These are phyloP conservation scores for Phacellophora camtschatica DNA, from an alignment of 30 jellyfish, hydroid and myxozoan species.

Conservation along the genomic window DNA sequence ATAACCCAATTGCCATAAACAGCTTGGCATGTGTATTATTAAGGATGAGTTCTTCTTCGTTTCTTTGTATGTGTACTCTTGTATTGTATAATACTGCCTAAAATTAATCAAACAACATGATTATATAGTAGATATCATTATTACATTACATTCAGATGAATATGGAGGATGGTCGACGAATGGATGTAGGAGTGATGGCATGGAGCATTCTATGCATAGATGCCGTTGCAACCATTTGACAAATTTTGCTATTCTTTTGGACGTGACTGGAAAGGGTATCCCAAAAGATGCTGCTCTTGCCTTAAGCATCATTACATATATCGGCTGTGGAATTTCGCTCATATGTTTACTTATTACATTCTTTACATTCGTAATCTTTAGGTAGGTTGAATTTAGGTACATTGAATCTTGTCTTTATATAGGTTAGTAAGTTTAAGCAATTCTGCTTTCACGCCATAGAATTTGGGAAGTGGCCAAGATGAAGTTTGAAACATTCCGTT, in stretches of 20 bases:
- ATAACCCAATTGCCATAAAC: too few relatives aligned
- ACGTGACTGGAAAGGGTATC: conserved; percentile 65
- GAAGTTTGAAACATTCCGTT: too few relatives aligned
- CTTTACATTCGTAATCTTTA: conserved; percentile 56
- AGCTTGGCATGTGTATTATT: too few relatives aligned
- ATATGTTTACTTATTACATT: conserved; percentile 25
- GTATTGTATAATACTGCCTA: too few relatives aligned
- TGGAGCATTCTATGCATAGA: conserved; percentile 5
- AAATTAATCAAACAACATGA: too few relatives aligned
- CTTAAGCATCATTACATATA: conserved; percentile 54
- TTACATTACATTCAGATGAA: conserved; percentile 43
- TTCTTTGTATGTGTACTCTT: too few relatives aligned
- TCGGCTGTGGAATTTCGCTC: conserved; percentile 70
- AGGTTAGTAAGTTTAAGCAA: too few relatives aligned
- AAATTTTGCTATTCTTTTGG: conserved; percentile 65
- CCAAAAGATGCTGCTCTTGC: conserved; percentile 59
- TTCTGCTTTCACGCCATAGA: too few relatives aligned
- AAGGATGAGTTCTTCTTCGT: too few relatives aligned
- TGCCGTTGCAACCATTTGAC: conserved; percentile 76
- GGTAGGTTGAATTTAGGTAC: conserved; percentile 21
- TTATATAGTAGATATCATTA: too few relatives aligned
- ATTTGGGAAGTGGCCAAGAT: too few relatives aligned
- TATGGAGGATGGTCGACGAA: conserved; percentile 68
- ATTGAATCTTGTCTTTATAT: too few relatives aligned
- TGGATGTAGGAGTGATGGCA: conserved; percentile 57